A percentile compares a stretch with the other conserved stretches of the same genome.
phyloP scores from a whole-genome alignment of 1,140 invertebrate genomes.

The Copidosoma floridanum region DNA sequence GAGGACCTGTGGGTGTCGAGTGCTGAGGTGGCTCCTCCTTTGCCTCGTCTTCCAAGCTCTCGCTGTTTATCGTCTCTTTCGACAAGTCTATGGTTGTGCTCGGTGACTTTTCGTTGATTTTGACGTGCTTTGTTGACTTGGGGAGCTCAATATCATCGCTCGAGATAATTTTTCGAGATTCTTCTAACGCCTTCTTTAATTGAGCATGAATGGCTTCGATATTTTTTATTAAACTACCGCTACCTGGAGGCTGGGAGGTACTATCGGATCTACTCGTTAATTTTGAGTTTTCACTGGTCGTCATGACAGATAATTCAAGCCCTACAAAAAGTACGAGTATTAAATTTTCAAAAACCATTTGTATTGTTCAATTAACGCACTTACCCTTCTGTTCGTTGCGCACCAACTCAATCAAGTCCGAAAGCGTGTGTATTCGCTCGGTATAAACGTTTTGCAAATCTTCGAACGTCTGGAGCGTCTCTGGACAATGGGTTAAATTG shows the following conservation, averaged over 20 bases:
- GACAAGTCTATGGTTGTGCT: background rate
- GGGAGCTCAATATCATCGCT: constrained; percentile 8
- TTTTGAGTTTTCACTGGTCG: background rate
- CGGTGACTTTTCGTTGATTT: constrained; percentile 1
- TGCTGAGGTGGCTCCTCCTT: background rate
- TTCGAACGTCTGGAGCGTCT: constrained; percentile 42
- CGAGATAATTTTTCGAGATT: constrained; percentile 42
- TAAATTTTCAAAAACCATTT: no score
- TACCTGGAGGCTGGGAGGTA: background rate
- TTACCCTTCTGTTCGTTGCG: constrained; percentile 45
- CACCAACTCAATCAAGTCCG: constrained; percentile 43
- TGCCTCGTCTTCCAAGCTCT: constrained; percentile 17
- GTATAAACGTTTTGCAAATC: constrained; percentile 44
- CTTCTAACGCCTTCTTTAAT: constrained; percentile 39
- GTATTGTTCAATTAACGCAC: constrained; percentile 22
- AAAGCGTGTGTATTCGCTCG: constrained; percentile 47
- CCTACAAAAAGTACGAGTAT: constrained; percentile 13
- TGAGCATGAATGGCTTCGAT: constrained; percentile 45
- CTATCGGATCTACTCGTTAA: background rate
- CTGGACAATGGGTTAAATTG: constrained; percentile 36
- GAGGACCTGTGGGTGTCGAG: background rate
- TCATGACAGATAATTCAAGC: constrained; percentile 17
- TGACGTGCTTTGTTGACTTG: background rate
- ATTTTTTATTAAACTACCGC: constrained; percentile 37
- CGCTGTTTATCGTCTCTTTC: background rate